phyloP scores from a whole-genome alignment of 2,888 invertebrate species.

The Cryptophagus acutangulus region DNA sequence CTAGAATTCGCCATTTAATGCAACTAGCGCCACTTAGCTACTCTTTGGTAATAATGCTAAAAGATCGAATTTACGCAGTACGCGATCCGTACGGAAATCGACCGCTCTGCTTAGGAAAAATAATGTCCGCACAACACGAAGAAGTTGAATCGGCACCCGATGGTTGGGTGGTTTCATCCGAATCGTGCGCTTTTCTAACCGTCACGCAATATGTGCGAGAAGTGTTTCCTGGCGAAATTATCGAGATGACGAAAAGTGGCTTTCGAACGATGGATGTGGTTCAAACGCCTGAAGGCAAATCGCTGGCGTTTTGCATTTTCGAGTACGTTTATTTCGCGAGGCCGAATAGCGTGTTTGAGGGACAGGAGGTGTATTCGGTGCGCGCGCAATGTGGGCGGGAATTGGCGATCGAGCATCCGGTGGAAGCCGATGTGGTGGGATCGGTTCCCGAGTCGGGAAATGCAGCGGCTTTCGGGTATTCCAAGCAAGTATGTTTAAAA shows the following conservation, averaged over 20 bases:
- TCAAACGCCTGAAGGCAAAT: conserved; percentile 69
- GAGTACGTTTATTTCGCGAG: conserved; percentile 99
- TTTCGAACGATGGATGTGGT: conserved; percentile 82
- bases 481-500: conserved; percentile 58
- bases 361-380: conserved; percentile 92
- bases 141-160: conserved; percentile 56
- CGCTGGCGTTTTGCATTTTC: conserved; percentile 95
- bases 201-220: conserved; percentile 88
- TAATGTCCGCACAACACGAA: conserved; percentile 49
- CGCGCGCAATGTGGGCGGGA: conserved; percentile 89
- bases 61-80: conserved; percentile 91
- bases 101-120: conserved; percentile 91
- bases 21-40: conserved; percentile 90
- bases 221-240: conserved; percentile 89
- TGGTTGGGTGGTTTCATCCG: conserved; percentile 95
- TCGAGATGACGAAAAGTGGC: conserved; percentile 82
- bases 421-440: conserved; percentile 92
- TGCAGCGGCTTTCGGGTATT: conserved; percentile 94
- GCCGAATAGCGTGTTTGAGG: conserved; percentile 93
- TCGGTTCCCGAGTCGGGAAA: conserved; percentile 97
- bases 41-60: conserved; percentile 89
- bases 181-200: conserved; percentile 92
- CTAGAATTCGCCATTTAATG: conserved; percentile 89
- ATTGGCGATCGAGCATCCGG: conserved; percentile 82
- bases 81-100: conserved; percentile 97